Evolutionary conservation across 2,888 invertebrate genomes (phyloP).

Genomic region (Drosophila birchii): DNA sequence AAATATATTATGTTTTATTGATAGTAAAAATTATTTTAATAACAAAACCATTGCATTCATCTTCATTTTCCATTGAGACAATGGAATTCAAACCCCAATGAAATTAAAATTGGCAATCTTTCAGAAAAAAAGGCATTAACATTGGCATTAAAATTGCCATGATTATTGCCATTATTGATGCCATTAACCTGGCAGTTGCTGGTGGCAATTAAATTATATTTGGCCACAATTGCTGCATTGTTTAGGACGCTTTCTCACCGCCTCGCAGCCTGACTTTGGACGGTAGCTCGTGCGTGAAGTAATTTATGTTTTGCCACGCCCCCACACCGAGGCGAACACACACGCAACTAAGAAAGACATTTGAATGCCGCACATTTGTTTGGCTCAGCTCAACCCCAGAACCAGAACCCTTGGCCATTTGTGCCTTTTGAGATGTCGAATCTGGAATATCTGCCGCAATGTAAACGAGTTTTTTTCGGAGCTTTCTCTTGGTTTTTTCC

Average conservation of each 20-base stretch:
- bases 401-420: slow-evolving; percentile 6
- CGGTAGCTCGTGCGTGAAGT: slow-evolving; percentile 61
- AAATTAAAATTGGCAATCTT: not conserved
- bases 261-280: slow-evolving; percentile 1
- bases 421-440: slow-evolving; percentile 56
- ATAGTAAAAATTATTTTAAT: not conserved
- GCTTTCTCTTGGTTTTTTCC: slow-evolving; percentile 1
- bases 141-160: slow-evolving; percentile 17
- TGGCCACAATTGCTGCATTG: slow-evolving; percentile 28
- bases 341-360: slow-evolving; percentile 60
- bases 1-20: not conserved
- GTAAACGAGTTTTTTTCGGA: slow-evolving; percentile 42
- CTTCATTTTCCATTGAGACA: not conserved
- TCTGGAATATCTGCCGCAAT: slow-evolving; percentile 51
- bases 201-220: slow-evolving; percentile 38
- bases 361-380: slow-evolving; percentile 70
- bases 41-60: not conserved
- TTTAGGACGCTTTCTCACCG: slow-evolving; percentile 2
- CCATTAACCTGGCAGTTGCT: slow-evolving; percentile 39
- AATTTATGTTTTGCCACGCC: slow-evolving; percentile 70
- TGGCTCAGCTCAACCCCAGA: slow-evolving; percentile 37
- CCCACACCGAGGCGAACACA: slow-evolving; percentile 10
- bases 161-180: slow-evolving; percentile 40
- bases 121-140: not conserved
- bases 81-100: not conserved